Conservation (phyloP, 2,113 vertebrate species). For the Amblyornis subalaris region DNA sequence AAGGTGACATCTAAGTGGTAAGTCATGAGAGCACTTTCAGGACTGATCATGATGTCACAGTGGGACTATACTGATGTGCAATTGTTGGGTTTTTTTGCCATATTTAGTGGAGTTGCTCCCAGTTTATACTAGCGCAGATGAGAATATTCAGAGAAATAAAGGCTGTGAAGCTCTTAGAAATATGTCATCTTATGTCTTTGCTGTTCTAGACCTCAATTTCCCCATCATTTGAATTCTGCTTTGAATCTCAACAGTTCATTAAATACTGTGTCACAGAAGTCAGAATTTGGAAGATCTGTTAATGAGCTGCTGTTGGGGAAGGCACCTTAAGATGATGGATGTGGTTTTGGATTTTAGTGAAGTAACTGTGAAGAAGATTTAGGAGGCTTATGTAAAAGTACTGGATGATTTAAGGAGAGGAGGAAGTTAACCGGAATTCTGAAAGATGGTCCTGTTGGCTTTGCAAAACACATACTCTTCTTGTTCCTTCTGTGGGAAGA, state of each 20-base stretch:
- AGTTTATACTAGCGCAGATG: not conserved
- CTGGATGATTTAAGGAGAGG: not conserved
- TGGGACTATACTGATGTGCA: not conserved
- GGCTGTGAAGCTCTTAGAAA: not conserved
- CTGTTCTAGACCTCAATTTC: slow-evolving; percentile 4
- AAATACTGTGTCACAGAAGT: not conserved
- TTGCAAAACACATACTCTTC: not conserved
- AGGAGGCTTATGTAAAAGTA: not conserved
- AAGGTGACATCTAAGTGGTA: not conserved
- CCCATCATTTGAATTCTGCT: not conserved
- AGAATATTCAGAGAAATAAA: slow-evolving; percentile 1
- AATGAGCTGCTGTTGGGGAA: not conserved
- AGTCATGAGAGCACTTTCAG: not conserved
- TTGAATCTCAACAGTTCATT: slow-evolving; percentile 16
- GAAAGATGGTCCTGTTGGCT: not conserved
- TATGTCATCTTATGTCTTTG: not conserved
- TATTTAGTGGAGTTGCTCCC: not conserved
- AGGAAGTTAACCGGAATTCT: not conserved
- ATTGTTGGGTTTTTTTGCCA: not conserved
- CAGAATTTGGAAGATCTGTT: slow-evolving; percentile 20
- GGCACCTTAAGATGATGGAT: not conserved
- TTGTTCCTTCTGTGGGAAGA: not conserved
- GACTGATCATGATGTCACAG: not conserved
- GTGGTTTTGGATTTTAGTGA: not conserved
- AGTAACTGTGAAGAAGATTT: not conserved